These are phyloP conservation scores for Drosophila rhopaloa DNA, from an alignment of 1,140 invertebrate genomes.

Conservation along the genomic window DNA sequence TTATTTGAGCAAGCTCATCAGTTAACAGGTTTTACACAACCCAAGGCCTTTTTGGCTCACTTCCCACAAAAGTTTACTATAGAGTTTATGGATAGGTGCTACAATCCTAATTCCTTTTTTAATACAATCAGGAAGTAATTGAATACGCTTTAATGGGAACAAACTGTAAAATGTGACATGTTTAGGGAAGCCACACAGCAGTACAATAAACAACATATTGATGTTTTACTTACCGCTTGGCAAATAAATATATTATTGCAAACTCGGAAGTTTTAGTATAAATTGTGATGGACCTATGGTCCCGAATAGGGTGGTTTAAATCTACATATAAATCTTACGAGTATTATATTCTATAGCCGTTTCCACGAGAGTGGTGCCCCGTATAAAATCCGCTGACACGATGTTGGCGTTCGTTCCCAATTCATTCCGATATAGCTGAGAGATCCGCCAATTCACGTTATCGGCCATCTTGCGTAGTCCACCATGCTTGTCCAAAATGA, in stretches of 20 bases:
- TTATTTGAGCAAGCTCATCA: slow-evolving; percentile 53
- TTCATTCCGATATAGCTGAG: slow-evolving; percentile 86
- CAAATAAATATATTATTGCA: slow-evolving; percentile 44
- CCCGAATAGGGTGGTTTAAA: too few species aligned
- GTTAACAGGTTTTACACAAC: slow-evolving; percentile 30
- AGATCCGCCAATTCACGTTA: slow-evolving; percentile 86
- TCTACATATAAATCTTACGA: slow-evolving; percentile 40
- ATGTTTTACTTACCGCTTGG: slow-evolving; percentile 40
- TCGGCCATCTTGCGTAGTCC: slow-evolving; percentile 87
- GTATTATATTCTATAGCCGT: slow-evolving; percentile 86
- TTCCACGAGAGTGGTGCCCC: slow-evolving; percentile 86
- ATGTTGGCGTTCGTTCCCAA: slow-evolving; percentile 87
- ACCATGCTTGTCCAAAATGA: slow-evolving; percentile 86
- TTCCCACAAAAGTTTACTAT: slow-evolving; percentile 13
- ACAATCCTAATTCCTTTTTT: slow-evolving; percentile 15
- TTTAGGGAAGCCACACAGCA: slow-evolving; percentile 66
- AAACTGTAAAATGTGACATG: slow-evolving; percentile 56
- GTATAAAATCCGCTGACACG: slow-evolving; percentile 87
- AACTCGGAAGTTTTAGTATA: not conserved
- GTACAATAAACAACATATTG: slow-evolving; percentile 13
- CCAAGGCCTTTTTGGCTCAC: slow-evolving; percentile 13
- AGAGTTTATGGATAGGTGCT: slow-evolving; percentile 5
- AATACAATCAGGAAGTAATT: slow-evolving; percentile 20
- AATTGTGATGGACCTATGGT: too few species aligned
- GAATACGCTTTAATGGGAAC: slow-evolving; percentile 25